A percentile compares a stretch with the other conserved stretches of the same genome.
These are phyloP conservation scores for Parotia lawesii DNA, from an alignment of 2,113 vertebrate genomes.

Conservation along the genomic window DNA sequence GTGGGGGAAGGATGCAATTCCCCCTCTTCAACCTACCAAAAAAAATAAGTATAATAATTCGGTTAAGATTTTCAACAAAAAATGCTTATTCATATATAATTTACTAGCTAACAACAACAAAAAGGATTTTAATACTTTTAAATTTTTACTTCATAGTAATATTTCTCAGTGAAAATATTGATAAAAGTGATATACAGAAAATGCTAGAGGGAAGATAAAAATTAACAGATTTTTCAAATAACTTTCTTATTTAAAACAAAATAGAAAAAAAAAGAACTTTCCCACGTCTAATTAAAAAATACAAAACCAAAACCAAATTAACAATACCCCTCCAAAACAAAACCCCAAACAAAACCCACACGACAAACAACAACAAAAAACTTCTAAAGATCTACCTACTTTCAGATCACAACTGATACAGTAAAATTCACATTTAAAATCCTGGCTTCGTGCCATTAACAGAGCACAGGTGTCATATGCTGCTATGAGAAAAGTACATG, in stretches of 20 bases:
- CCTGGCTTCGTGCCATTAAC: not conserved
- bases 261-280: not conserved
- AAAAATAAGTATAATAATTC: not conserved
- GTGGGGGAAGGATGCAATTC: fast-evolving
- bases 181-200: not conserved
- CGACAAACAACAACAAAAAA: not conserved
- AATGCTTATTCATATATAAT: not conserved
- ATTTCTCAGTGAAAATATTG: not conserved
- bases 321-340: fast-evolving
- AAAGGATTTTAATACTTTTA: not conserved
- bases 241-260: not conserved
- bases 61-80: not conserved
- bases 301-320: not conserved
- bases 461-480: not conserved
- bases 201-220: not conserved
- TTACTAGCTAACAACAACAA: not conserved
- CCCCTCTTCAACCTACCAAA: not conserved
- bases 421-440: not conserved
- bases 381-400: not conserved
- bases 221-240: not conserved
- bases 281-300: not conserved
- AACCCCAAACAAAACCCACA: not conserved
- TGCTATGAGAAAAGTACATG: not conserved
- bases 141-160: not conserved
- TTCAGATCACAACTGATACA: not conserved